Base-by-base conservation (phyloP, 2,888 invertebrate species). In the Lacanobia oleracea region DNA sequence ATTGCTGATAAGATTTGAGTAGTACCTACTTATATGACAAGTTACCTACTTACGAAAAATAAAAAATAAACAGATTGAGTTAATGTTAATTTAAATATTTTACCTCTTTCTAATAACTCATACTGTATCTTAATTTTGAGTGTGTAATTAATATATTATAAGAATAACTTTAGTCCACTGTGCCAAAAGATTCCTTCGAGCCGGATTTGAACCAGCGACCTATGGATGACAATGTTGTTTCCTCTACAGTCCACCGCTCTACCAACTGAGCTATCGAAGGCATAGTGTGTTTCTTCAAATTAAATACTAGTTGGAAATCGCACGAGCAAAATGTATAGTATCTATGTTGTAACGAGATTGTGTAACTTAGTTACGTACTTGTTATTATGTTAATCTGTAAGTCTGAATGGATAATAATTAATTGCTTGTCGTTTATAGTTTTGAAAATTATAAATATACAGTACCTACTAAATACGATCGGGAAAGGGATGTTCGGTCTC, bases 181-280 rank as follows among this genome's bases (percentile, higher is more conserved):
- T 57, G n/a, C 50, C 54, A 90, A 91, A 88, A 82, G 48, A 83
- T 70, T 96, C 96, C 96, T 96, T 97, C 97, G 97, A 97, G 96
- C 97, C 96, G 96, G 96, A 97, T 97, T 97, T 97, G 96, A 97
- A 97, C 97, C 97, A 97, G 97, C 96, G 96, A 97, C 97, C 97
- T 97, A 97, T 97, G 96, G 97, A 97, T 97, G 70, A 71, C 93
- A 85, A 84, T 67, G 67, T 27, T n/a, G 0, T 16, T 23, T 59
- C 75, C 83, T 71, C 93, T 94, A 94, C 93, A 94, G 94, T 94
- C 94, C 94, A 94, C 94, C 94, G 94, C 94, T 94, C 94, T 94
- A 94, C 94, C 95, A 94, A 94, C 95, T 95, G 94, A 94, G 94
- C 94, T 94, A 95, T 95, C 94, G 94, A 94, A 95, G 94, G 94